Evolutionary conservation across 1,140 invertebrate species (phyloP), one percentile per base, ranked within the genome.

Genomic region (Orussus abietinus): DNA sequence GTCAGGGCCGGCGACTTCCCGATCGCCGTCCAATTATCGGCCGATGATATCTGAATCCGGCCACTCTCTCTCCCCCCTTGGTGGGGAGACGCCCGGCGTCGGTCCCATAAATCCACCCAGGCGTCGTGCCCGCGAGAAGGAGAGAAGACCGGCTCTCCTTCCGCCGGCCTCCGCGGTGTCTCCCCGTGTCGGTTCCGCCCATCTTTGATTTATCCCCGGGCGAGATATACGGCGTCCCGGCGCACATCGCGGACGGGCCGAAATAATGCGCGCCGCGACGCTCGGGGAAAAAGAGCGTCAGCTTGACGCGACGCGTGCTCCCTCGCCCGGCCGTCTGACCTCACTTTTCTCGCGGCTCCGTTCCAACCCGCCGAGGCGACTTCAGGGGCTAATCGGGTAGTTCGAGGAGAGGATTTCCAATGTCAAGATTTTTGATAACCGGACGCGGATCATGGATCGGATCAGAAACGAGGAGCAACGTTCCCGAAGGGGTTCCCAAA

Each of bases 151-250:
- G 49, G 52, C 39, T 55, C 59, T 62, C 55, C 53, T 56, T 62
- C n/a, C n/a, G n/a, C 60, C 64, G 65, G 58, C 66, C 66, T 69
- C 62, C 61, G 56, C 52, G 56, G 49, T 66, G 65, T 69, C 61
- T 55, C 65, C 53, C 46, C 49, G 45, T 64, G 64, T 69, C 58
- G 63, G 62, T 57, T 57, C 59, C 64, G 63, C 66, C 64, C 62
- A 64, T 57, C 37, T 50, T 55, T 65, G 62, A 66, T 66, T 69
- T 65, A 66, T 57, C 45, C 41, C 31, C 21, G 35, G 20, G 40
- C 49, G 43, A 51, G 49, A 59, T 57, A 63, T 56, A 58, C 37
- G 42, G 44, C 19, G n/a, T n/a, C n/a, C n/a, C n/a, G n/a, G n/a
- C n/a, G n/a, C n/a, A n/a, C n/a, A n/a, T n/a, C n/a, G n/a, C n/a